Percentiles rank a stretch among this genome's conserved stretches.
Conservation (phyloP, 2,113 vertebrate species). For the Takifugu bimaculatus region DNA sequence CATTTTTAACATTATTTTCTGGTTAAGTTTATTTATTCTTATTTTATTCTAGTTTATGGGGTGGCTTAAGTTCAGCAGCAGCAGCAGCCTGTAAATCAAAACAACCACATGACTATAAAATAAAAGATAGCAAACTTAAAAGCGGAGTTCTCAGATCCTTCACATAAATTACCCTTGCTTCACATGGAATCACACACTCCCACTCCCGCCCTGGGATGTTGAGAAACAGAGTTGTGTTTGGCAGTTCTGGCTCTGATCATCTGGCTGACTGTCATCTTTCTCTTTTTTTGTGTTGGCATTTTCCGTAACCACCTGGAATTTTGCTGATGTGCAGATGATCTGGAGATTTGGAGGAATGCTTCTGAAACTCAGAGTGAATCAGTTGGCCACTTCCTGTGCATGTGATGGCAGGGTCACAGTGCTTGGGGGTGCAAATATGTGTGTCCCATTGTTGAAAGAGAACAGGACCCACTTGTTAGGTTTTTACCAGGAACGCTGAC, state of each 20-base stretch:
- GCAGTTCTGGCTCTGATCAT: too few relatives aligned
- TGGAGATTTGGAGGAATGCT: constrained; percentile 43
- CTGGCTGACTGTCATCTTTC: not conserved
- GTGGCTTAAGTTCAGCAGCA: too few relatives aligned
- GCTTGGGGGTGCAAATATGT: not conserved
- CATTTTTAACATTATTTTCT: not conserved
- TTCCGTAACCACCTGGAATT: constrained; percentile 7
- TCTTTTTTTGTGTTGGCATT: not conserved
- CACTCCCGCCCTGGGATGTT: too few relatives aligned
- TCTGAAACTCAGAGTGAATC: constrained; percentile 35
- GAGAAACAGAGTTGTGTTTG: too few relatives aligned
- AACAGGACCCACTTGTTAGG: constrained; percentile 32
- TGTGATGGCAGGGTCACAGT: constrained; percentile 32
- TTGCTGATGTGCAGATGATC: not conserved
- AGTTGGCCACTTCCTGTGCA: constrained; percentile 44
- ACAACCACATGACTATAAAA: too few relatives aligned
- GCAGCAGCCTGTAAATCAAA: too few relatives aligned
- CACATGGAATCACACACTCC: too few relatives aligned
- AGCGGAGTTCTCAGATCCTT: too few relatives aligned
- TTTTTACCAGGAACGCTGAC: not conserved
- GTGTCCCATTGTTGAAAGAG: constrained; percentile 19
- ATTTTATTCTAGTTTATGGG: too few relatives aligned
- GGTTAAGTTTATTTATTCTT: too few relatives aligned
- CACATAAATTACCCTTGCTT: too few relatives aligned
- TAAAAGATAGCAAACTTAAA: too few relatives aligned